Base-by-base conservation (phyloP, 2,888 invertebrate species). In the Amphipyra tragopoginis region DNA sequence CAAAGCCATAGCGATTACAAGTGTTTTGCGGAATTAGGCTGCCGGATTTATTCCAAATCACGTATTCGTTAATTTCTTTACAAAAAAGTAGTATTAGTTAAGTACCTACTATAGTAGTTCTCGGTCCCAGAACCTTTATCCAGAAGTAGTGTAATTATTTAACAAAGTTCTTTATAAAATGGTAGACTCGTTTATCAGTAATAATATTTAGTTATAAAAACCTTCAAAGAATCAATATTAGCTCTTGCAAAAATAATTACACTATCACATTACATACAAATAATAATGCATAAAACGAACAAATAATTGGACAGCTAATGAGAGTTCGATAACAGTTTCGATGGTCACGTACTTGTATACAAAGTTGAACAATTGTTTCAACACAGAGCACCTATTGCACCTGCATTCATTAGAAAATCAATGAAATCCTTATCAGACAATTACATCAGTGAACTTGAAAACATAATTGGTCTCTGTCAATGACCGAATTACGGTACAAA, bases 401-500 rank as follows among this genome's bases (percentile, higher is more conserved):
- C 14, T 51, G 15, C 48, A 54, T 47, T 34, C 13, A 63, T 63
- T 56, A 44, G 10, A 68, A 59, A 56, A 29, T 56, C 52, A 62
- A 58, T 65, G 54, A 29, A 72, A 69, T 48, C 53, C 44, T 72
- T 76, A 76, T 70, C 71, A 65, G 61, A 54, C 56, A 53, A 61
- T 70, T 55, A 51, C 11, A 63, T 65, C 61, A 8, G 13, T 72
- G 77, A 74, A 72, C 69, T 77, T 77, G 74, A 74, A 74, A 67
- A 39, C 40, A 45, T 65, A 29, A 74, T 77, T 72, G 52, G 45
- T 44, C 48, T 61, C 40, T 66, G 71, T 63, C 75, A 77, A 72
- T 77, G 77, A 69, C 68, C 74, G 73, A 69, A 45, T 63, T 75
- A 56, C 33, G 14, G 14, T 56, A 39, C 13, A 34, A 71, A 45